Evolutionary conservation across 2,113 vertebrate genomes (phyloP), one percentile per base, ranked within the genome.

Genomic region (Ivindomyrus marchei): DNA sequence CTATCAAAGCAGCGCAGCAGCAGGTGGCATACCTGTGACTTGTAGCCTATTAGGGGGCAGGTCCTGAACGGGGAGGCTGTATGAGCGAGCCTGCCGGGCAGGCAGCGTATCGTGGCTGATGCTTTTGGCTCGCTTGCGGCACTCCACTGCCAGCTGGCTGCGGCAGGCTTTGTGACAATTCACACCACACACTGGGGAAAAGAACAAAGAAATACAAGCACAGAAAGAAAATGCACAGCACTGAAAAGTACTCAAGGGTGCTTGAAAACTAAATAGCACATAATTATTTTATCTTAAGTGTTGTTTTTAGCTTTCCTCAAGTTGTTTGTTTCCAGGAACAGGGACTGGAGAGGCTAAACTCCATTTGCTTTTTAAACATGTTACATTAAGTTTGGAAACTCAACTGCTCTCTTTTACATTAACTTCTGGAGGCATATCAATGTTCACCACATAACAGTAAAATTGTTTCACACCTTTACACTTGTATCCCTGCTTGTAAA

Each of bases 151-250:
- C 90, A 98, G 94, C 1, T 94, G 96, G 10, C 95, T 95, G 6
- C 96, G 95, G 91, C 97, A 98, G 77, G 97, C 95, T 90, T 97
- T 97, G 93, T 98, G 97, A 92, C 97, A 98, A 93, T 95, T 97
- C 88, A 98, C 97, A 2, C 97, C 95, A 70, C 95, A 96, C 66
- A 95, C 96, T 96, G 92, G 36, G 0, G 49, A 62, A 31, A 70
- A 2, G 1, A 31, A n/a, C 39, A n/a, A 3, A 1, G 90, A 91
- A 36, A 91, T 42, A 52, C 15, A 77, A 56, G 83, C 56, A 88
- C 91, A 89, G 1, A 52, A 24, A 1, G 90, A 91, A 36, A 91
- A 46, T 53, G 90, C 91, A 80, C 89, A 31, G 91, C 3, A 50
- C 13, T 21, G 2, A 27, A 47, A 89, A 15, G 42, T 10, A 56